Evolutionary conservation across 2,797 vertebrate genomes (phyloP).

Genomic region (Cuniculus paca): DNA sequence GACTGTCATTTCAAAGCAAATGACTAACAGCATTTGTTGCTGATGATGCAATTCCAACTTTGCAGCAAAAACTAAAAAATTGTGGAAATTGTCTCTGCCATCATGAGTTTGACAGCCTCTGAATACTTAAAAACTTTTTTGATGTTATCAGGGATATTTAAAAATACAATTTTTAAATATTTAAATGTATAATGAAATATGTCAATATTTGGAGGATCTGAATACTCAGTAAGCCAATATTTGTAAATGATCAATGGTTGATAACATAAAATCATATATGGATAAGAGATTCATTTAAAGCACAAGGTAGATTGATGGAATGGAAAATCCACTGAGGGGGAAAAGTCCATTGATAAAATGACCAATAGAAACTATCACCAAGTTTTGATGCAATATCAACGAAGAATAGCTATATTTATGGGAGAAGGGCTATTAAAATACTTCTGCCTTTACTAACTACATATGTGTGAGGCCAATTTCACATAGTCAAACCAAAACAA

Average conservation of each 20-base stretch:
- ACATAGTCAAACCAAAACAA: background rate
- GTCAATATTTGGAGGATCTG: background rate
- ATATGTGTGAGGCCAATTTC: background rate
- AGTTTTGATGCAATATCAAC: background rate
- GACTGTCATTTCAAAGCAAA: background rate
- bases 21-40: background rate
- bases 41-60: slow-evolving; percentile 26
- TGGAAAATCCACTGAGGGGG: background rate
- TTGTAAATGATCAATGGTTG: background rate
- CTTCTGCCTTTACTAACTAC: background rate
- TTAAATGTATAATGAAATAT: background rate
- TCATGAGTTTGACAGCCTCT: background rate
- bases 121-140: background rate
- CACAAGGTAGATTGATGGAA: background rate
- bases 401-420: background rate
- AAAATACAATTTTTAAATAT: background rate
- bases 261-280: background rate
- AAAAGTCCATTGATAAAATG: background rate
- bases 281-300: background rate
- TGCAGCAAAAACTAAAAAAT: slow-evolving; percentile 6
- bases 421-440: background rate
- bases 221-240: background rate
- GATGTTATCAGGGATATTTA: background rate
- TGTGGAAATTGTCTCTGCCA: background rate
- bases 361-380: background rate